Evolutionary conservation across 2,113 vertebrate species (phyloP).

Genomic region (Motacilla alba): DNA sequence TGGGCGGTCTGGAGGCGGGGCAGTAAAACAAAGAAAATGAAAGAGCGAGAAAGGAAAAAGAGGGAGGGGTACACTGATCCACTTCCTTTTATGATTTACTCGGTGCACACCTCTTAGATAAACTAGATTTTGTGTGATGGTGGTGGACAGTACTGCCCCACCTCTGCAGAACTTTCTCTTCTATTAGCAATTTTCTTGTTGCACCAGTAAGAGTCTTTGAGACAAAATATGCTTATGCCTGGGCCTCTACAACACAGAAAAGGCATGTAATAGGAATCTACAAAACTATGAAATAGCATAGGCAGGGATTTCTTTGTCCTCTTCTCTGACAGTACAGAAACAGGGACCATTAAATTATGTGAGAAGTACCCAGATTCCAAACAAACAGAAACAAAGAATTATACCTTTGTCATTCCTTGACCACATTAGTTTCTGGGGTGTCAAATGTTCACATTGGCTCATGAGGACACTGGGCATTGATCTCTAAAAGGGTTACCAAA

Average conservation of each 20-base stretch:
- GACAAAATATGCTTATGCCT: not conserved
- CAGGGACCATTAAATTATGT: not conserved
- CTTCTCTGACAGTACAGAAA: not conserved
- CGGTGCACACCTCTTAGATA: not conserved
- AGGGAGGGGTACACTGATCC: fast-evolving
- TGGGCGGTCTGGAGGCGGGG: no score
- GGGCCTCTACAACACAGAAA: not conserved
- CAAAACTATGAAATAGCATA: not conserved
- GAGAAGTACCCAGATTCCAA: not conserved
- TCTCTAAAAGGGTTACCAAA: not conserved
- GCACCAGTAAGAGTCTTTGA: not conserved
- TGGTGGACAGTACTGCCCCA: not conserved
- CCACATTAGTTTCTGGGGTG: not conserved
- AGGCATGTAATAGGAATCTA: not conserved
- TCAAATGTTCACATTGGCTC: fast-evolving
- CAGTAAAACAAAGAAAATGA: not conserved
- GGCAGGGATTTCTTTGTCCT: not conserved
- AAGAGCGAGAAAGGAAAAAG: not conserved
- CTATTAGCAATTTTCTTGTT: not conserved
- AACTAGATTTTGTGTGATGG: not conserved
- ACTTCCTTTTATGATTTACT: not conserved
- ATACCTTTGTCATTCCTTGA: not conserved
- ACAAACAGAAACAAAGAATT: not conserved
- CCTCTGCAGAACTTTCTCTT: not conserved
- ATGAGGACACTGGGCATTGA: not conserved